Evolutionary conservation across 1,140 invertebrate species (phyloP).

Genomic region (Agraylea sexmaculata): DNA sequence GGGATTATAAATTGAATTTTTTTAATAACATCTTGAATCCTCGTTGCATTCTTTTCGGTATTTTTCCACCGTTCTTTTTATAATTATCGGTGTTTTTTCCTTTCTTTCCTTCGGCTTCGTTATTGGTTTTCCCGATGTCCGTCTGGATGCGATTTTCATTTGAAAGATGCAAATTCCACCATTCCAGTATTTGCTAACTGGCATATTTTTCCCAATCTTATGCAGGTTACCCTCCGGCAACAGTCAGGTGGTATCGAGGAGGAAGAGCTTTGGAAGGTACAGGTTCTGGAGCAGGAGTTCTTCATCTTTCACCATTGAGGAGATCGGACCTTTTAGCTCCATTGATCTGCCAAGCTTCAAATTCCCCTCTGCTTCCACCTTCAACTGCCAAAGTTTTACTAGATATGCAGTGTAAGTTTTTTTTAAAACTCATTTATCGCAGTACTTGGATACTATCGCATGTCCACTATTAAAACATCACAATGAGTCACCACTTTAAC

Average conservation of each 20-base stretch:
- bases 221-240: constrained; percentile 69
- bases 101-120: too few species aligned
- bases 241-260: constrained; percentile 76
- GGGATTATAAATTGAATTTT: too few species aligned
- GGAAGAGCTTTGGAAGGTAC: constrained; percentile 41
- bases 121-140: too few species aligned
- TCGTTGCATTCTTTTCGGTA: too few species aligned
- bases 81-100: too few species aligned
- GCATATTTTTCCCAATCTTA: constrained; percentile 23
- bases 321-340: constrained; percentile 54
- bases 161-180: too few species aligned
- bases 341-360: constrained; percentile 59
- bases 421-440: not conserved
- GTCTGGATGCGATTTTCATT: too few species aligned
- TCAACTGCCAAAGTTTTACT: constrained; percentile 52
- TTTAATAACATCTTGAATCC: too few species aligned
- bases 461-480: too few species aligned
- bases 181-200: too few species aligned
- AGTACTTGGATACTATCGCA: not conserved
- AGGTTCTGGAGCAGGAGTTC: constrained; percentile 32
- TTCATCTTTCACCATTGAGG: constrained; percentile 43
- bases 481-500: too few species aligned
- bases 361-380: constrained; percentile 60
- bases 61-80: too few species aligned
- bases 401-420: constrained; percentile 62